phyloP scores from a whole-genome alignment of 2,113 vertebrate species.

The Scalopus aquaticus region DNA sequence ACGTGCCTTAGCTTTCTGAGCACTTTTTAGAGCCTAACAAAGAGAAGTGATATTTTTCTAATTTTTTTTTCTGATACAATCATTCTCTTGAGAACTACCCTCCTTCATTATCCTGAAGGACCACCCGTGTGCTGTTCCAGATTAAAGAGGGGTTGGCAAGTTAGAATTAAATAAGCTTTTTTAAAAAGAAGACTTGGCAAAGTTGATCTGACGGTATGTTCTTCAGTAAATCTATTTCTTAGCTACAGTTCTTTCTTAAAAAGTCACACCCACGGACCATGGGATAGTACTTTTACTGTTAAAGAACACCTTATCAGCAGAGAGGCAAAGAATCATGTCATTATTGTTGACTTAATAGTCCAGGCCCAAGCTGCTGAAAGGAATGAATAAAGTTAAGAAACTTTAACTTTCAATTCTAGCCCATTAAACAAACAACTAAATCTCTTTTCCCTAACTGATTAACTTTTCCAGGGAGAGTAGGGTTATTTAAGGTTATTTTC shows the following conservation, averaged over 20 bases:
- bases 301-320: not conserved
- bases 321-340: not conserved
- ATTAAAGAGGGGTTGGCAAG: too few species aligned
- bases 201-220: not conserved
- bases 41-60: too few species aligned
- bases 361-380: not conserved
- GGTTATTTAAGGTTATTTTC: not conserved
- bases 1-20: not conserved
- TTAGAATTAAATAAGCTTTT: too few species aligned
- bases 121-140: too few species aligned
- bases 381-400: not conserved
- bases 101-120: not conserved
- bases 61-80: not conserved
- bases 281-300: not conserved
- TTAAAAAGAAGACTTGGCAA: not conserved
- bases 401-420: not conserved
- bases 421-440: conserved; percentile 18
- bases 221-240: not conserved
- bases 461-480: not conserved
- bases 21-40: not conserved
- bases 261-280: not conserved
- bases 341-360: conserved; percentile 5
- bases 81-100: not conserved
- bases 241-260: not conserved
- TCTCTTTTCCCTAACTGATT: conserved; percentile 45